These are phyloP conservation scores for Lasioglossum leucozonium DNA, from an alignment of 2,888 invertebrate species.

Conservation along the genomic window DNA sequence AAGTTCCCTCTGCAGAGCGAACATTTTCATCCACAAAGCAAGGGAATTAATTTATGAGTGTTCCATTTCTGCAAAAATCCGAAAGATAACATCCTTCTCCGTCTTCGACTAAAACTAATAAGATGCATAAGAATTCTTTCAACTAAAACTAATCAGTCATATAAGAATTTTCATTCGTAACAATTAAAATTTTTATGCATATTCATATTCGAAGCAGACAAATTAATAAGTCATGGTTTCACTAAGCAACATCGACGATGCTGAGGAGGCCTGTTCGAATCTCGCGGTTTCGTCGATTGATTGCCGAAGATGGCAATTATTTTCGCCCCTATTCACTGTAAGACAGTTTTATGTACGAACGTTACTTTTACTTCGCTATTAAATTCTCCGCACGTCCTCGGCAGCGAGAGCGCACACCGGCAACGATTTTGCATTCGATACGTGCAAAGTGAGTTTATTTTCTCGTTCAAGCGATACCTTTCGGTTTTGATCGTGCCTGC, in stretches of 20 bases:
- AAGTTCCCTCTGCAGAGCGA: background rate
- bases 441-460: conserved; percentile 43
- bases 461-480: conserved; percentile 27
- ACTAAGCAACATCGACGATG: background rate
- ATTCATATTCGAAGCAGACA: background rate
- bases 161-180: background rate
- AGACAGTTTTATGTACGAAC: conserved; percentile 28
- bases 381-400: conserved; percentile 45
- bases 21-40: background rate
- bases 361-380: conserved; percentile 51
- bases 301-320: conserved; percentile 16
- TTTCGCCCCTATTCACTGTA: conserved; percentile 10
- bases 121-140: background rate
- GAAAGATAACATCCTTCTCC: background rate
- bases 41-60: background rate
- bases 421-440: conserved; percentile 53
- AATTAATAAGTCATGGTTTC: background rate
- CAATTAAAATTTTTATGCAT: too few species aligned
- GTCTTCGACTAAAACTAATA: too few species aligned
- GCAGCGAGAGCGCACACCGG: conserved; percentile 21
- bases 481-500: conserved; percentile 30
- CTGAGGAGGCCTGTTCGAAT: background rate
- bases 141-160: too few species aligned
- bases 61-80: background rate
- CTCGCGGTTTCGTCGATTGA: background rate